Conservation (phyloP, 2,797 vertebrate species). For the Anomalospiza imberbis region DNA sequence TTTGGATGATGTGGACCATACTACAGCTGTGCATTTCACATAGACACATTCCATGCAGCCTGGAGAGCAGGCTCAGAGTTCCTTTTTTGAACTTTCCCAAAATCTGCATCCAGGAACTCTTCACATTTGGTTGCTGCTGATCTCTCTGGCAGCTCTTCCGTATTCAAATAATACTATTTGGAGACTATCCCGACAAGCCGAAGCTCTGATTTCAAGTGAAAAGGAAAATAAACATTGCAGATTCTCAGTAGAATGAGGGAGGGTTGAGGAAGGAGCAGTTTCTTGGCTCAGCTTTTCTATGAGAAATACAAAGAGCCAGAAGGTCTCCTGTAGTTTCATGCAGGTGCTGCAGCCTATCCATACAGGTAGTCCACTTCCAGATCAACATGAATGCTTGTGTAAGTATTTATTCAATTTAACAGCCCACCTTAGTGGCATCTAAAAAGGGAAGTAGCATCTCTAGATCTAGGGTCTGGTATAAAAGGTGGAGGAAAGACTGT, state of each 20-base stretch:
- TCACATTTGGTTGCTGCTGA: background rate
- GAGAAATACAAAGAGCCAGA: background rate
- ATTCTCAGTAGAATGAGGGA: background rate
- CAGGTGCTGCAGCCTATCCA: background rate
- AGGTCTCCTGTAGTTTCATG: background rate
- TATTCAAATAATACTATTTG: background rate
- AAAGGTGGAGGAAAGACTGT: background rate
- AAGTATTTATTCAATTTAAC: background rate
- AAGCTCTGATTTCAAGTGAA: background rate
- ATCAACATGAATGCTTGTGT: background rate
- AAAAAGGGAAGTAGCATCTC: background rate
- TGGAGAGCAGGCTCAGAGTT: background rate
- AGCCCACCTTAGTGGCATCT: background rate
- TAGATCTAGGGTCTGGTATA: rapidly evolving
- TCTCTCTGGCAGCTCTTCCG: background rate
- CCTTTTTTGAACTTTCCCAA: background rate
- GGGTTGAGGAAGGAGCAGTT: background rate
- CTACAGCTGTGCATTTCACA: background rate
- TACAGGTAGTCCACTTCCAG: background rate
- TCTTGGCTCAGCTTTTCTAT: background rate
- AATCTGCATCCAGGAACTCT: background rate
- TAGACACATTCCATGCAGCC: background rate
- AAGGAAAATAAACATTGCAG: background rate
- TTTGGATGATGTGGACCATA: background rate
- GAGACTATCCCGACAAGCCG: rapidly evolving